A percentile compares a stretch with the other conserved stretches of the same genome.
phyloP scores from a whole-genome alignment of 2,113 vertebrate species.

The Symphodus melops region DNA sequence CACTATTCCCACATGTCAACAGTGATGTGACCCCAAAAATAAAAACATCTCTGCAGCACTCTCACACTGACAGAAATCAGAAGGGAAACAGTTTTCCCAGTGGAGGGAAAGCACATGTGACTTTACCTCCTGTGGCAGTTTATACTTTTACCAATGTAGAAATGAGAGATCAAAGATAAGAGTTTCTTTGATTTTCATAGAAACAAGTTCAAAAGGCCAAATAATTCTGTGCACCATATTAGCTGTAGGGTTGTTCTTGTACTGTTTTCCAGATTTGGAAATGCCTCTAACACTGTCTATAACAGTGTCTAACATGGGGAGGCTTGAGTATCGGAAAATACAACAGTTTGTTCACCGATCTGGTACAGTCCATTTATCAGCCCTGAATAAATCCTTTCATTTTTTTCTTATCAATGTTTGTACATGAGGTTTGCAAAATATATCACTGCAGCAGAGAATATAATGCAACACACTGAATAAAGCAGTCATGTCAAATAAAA shows the following conservation, averaged over 20 bases:
- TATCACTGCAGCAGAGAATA: too few species aligned
- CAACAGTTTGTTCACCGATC: neutral
- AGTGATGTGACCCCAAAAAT: slow-evolving; percentile 14
- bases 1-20: slow-evolving; percentile 23
- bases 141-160: slow-evolving; percentile 6
- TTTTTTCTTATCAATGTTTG: too few species aligned
- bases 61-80: slow-evolving; percentile 17
- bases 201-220: slow-evolving; percentile 20
- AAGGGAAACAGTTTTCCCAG: slow-evolving; percentile 16
- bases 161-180: slow-evolving; percentile 2
- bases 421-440: too few species aligned
- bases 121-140: slow-evolving; percentile 10
- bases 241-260: neutral
- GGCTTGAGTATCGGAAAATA: neutral
- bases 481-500: too few species aligned
- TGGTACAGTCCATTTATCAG: neutral
- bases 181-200: neutral
- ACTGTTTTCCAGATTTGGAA: neutral
- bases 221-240: neutral
- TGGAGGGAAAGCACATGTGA: slow-evolving; percentile 22
- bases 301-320: neutral
- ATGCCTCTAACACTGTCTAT: neutral
- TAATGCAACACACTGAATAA: too few species aligned
- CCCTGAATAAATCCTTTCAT: too few species aligned
- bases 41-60: slow-evolving; percentile 17